These are phyloP conservation scores for Danio rerio DNA, from an alignment of 2,113 vertebrate genomes.

Conservation along the genomic window DNA sequence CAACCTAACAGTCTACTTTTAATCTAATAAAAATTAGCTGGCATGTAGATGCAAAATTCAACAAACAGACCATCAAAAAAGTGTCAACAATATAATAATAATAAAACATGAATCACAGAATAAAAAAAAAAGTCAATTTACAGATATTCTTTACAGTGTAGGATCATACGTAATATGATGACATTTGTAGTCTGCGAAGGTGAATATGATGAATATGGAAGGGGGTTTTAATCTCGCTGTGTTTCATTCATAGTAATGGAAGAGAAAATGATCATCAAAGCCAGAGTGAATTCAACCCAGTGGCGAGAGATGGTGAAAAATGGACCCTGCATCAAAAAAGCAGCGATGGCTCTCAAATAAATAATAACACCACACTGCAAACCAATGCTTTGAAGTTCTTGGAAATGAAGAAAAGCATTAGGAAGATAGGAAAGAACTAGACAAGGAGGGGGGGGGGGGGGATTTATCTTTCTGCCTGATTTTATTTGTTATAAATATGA, in stretches of 20 bases:
- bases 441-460: neutral
- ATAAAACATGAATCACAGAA: too few relatives aligned
- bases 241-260: conserved; percentile 52
- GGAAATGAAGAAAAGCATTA: conserved; percentile 36
- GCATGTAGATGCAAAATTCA: too few relatives aligned
- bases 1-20: too few relatives aligned
- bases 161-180: neutral
- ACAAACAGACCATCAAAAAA: too few relatives aligned
- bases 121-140: too few relatives aligned
- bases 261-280: conserved; percentile 56
- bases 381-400: conserved; percentile 47
- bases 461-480: conserved; percentile 1
- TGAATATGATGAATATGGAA: conserved; percentile 57
- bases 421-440: neutral
- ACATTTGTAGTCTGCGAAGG: conserved; percentile 43
- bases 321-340: conserved; percentile 36
- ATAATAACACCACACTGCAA: neutral
- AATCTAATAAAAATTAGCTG: too few relatives aligned
- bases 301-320: conserved; percentile 36
- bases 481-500: neutral
- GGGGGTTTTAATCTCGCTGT: conserved; percentile 54
- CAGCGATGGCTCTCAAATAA: conserved; percentile 21
- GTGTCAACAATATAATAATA: too few relatives aligned
- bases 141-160: neutral
- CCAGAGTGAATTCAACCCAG: conserved; percentile 16